Evolutionary conservation across 1,140 invertebrate genomes (phyloP), one percentile per base, ranked within the genome.

Genomic region (Venturia canescens): DNA sequence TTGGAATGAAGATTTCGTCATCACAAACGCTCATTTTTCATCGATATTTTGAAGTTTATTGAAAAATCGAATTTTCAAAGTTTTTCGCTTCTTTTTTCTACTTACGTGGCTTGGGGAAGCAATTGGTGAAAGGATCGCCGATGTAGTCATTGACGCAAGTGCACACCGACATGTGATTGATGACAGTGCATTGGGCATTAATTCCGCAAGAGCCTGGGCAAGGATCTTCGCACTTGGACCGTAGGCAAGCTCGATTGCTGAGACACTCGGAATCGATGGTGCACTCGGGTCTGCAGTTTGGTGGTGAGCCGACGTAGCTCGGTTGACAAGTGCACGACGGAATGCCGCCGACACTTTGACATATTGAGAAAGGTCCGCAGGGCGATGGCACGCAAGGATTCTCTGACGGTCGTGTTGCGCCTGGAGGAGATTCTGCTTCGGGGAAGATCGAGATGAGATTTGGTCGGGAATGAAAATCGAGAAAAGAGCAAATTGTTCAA

Each of bases 151-250:
- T 88, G 27, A 92, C 90, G 88, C 93, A 94, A 60, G 90, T 90
- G 83, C 93, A 94, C 9, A 93, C 87, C 15, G 93, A 89, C 78
- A 89, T 90, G 82, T 94, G 93, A 84, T 93, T 92, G 50, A 90
- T 87, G 0, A 93, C 91, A 53, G 84, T 88, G 86, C 93, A 94
- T 48, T 91, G 88, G 1, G 93, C 92, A 79, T 90, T 90, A 21
- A 87, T 83, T n/a, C 93, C 93, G 85, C 93, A 93, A 2, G 91
- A 89, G 31, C 91, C 91, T 21, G 89, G 88, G 79, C 93, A 93
- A n/a, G 92, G 92, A 85, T 93, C 90, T 48, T 83, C 81, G 83
- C 93, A 93, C 80, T 88, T 90, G 23, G 86, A 86, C 9, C 86
- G 82, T 21, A 92, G 84, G 81, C 92, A 93, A 23, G 92, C 90